These are phyloP conservation scores for Leucophenga maculata DNA, from an alignment of 2,888 invertebrate species.

Conservation along the genomic window DNA sequence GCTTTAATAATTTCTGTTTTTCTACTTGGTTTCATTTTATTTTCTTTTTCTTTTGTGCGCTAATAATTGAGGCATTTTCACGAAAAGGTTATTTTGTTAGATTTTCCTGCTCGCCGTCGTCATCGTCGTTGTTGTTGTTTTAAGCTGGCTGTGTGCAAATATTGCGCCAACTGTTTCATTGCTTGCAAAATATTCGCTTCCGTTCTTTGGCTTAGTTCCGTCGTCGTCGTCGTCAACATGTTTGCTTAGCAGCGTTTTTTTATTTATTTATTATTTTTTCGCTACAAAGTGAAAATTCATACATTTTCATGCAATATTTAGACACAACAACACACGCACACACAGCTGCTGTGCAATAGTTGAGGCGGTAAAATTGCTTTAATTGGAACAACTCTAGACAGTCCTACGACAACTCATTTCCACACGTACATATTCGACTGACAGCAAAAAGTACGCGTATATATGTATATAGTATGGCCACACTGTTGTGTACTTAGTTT, in stretches of 20 bases:
- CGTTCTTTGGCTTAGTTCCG: background rate
- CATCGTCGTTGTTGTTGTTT: background rate
- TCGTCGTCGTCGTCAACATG: conserved; percentile 15
- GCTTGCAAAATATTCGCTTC: conserved; percentile 17
- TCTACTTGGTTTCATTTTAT: background rate
- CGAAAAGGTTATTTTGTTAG: conserved; percentile 9
- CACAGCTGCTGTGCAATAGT: conserved; percentile 38
- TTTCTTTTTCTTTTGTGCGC: conserved; percentile 3
- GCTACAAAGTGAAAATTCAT: background rate
- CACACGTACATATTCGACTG: background rate
- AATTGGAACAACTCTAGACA: conserved; percentile 51
- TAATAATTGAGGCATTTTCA: conserved; percentile 24
- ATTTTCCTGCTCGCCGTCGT: background rate
- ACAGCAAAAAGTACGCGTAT: background rate
- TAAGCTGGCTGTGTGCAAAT: background rate
- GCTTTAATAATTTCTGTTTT: background rate
- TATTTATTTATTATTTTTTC: conserved; percentile 36
- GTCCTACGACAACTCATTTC: conserved; percentile 34
- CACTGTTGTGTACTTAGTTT: background rate
- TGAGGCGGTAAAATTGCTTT: conserved; percentile 59
- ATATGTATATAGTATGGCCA: background rate
- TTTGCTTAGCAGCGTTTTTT: conserved; percentile 15
- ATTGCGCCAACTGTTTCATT: conserved; percentile 30
- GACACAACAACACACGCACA: conserved; percentile 9
- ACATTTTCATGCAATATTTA: background rate